Conservation (phyloP, 2,113 vertebrate genomes). For the Oryctolagus cuniculus region DNA sequence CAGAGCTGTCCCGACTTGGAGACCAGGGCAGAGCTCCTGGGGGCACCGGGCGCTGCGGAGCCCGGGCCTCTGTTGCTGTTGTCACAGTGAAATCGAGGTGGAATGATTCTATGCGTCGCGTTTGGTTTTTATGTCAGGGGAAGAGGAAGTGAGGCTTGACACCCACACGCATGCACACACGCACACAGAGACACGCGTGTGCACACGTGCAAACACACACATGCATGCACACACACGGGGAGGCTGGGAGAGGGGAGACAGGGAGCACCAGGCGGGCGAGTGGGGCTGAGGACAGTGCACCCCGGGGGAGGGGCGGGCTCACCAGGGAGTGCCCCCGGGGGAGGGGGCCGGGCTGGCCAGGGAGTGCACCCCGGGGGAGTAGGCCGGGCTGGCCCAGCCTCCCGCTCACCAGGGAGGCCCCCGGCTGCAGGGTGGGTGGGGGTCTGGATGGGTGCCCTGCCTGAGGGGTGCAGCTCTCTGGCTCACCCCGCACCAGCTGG, state of each 20-base stretch:
- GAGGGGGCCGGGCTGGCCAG: no score
- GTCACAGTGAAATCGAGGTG: neutral
- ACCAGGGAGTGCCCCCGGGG: neutral
- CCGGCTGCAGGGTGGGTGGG: no score
- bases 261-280: neutral
- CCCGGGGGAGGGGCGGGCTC: rapidly evolving
- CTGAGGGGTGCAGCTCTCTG: no score
- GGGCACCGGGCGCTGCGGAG: neutral
- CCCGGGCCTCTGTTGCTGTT: neutral
- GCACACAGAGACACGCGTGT: no score
- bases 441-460: neutral
- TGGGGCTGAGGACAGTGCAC: neutral
- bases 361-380: neutral
- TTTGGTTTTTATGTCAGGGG: neutral
- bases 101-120: rapidly evolving
- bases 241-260: rapidly evolving
- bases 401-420: neutral
- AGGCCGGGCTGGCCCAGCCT: neutral
- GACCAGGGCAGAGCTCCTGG: neutral
- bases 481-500: neutral
- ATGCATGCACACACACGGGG: no score
- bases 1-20: neutral
- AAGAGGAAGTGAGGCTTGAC: neutral
- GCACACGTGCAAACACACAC: no score
- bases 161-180: no score